A percentile compares a stretch with the other conserved stretches of the same genome.
Evolutionary conservation across 2,797 vertebrate genomes (phyloP).

Genomic region (Saxicola maurus): DNA sequence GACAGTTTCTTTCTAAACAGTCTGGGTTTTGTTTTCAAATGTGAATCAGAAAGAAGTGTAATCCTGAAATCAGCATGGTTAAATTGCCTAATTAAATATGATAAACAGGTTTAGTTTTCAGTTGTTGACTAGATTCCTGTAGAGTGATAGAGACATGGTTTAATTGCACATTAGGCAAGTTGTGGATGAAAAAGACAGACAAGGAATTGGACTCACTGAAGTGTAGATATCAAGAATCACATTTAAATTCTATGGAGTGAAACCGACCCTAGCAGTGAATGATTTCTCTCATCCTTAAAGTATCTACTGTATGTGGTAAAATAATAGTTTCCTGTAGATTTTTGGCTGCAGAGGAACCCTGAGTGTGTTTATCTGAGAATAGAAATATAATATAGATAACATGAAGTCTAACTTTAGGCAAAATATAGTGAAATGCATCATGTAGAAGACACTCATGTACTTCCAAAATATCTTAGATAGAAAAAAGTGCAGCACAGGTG

Average conservation of each 20-base stretch:
- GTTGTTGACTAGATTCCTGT: slow-evolving; percentile 7
- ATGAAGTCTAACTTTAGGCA: background rate
- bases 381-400: background rate
- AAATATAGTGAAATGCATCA: background rate
- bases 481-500: background rate
- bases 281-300: background rate
- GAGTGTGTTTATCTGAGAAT: background rate
- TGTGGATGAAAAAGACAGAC: background rate
- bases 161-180: background rate
- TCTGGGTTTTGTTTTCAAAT: slow-evolving; percentile 40
- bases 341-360: background rate
- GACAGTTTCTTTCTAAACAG: slow-evolving; percentile 16
- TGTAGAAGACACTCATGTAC: background rate
- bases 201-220: background rate
- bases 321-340: background rate
- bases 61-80: slow-evolving; percentile 26
- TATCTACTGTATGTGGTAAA: background rate
- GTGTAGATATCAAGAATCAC: background rate
- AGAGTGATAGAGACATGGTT: background rate
- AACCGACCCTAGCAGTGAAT: background rate
- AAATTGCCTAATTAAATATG: slow-evolving; percentile 48
- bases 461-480: background rate
- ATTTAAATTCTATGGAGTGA: background rate
- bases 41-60: slow-evolving; percentile 1
- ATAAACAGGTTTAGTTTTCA: slow-evolving; percentile 23